Base-by-base conservation (phyloP, 2,797 vertebrate genomes). In the Hypotaenidia philippensis region DNA sequence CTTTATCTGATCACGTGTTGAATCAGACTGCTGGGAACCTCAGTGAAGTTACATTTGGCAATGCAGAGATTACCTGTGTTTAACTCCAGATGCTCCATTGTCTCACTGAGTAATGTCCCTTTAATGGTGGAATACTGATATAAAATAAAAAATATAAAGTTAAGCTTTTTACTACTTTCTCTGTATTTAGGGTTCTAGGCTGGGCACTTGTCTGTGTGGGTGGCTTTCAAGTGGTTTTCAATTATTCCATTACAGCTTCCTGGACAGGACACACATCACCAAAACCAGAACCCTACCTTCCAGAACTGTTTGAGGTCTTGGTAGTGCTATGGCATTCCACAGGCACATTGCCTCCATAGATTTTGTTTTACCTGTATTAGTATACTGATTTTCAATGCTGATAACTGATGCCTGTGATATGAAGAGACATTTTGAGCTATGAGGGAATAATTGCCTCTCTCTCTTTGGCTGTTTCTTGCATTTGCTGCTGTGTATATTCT, bases 341-440 rank as follows among this genome's bases (percentile, higher is more conserved):
- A 17, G 44, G 5, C 4, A 12, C 1, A 0, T 47, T 57, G 22
- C 20, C n/a, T n/a, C 31, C 25, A 7, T 22, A 34, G 19, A 27
- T 65, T 13, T 57, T 56, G 3, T 38, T 83, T 80, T 61, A 18
- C 5, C 13, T 6, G 8, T 55, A 41, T 49, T 69, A 44, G 19
- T 45, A 22, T 26, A 26, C 8, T 50, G 13, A 5, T 18, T 83
- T 22, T 44, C 6, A 31, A 56, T 75, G n/a, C 21, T 70, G 21
- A 2, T 74, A 74, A 52, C 3, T 32, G 32, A 3, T 50, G 16
- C 1, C 1, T 34, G 17, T 52, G 18, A 32, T 10, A 50, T 23
- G 27, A 18, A 56, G 27, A 50, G 57, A 26, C 0, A 3, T 69
- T 91, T 59, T 66, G 27, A 80, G 13, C 11, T 74, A 34, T 52